Evolutionary conservation across 2,888 invertebrate species (phyloP).

Genomic region (Metacarcinus magister): DNA sequence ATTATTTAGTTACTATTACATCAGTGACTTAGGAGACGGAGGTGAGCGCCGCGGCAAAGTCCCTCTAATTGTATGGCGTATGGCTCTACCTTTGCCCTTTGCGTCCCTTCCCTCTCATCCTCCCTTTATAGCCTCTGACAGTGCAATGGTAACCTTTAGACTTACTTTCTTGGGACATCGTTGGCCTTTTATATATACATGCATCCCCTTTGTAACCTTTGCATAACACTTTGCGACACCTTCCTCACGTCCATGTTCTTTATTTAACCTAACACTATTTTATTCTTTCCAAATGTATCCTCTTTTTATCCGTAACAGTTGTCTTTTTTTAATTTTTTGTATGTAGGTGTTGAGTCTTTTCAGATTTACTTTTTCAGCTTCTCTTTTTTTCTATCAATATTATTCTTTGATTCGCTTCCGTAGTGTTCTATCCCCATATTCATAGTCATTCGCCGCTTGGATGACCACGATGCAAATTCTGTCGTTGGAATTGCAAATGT

Average conservation of each 20-base stretch:
- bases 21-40: neutral
- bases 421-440: neutral
- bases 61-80: neutral
- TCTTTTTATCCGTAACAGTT: too few species aligned
- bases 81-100: neutral
- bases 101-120: neutral
- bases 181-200: neutral
- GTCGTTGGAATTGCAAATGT: slow-evolving; percentile 5
- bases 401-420: neutral
- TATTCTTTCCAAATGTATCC: neutral
- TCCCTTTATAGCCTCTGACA: neutral
- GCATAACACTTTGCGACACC: too few species aligned
- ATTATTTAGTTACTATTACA: too few species aligned
- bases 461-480: neutral
- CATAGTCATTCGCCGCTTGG: neutral
- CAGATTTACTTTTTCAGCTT: neutral
- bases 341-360: neutral
- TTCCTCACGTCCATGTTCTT: neutral
- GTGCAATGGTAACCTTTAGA: neutral
- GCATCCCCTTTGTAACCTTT: neutral
- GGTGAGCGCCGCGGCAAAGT: neutral
- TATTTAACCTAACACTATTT: neutral
- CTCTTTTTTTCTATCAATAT: neutral
- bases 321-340: neutral
- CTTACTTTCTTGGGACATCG: neutral